Conservation (phyloP, 2,113 vertebrate species). For the Platichthys stellatus region DNA sequence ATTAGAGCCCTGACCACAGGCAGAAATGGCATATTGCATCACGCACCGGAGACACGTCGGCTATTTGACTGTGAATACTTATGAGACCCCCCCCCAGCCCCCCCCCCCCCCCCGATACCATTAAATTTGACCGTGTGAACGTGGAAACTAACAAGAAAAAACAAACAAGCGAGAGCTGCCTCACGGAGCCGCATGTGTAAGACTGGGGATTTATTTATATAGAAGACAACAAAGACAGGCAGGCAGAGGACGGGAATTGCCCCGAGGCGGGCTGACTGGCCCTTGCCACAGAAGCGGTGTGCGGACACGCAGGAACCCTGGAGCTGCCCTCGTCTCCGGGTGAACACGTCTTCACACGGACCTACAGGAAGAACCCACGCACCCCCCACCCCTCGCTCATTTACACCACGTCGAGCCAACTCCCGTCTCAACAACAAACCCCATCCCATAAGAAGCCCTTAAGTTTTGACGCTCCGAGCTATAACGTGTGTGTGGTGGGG, state of each 20-base stretch:
- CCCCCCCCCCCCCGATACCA: neutral
- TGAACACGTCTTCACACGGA: slow-evolving; percentile 84
- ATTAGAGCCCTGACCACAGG: slow-evolving; percentile 83
- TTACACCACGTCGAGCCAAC: slow-evolving; percentile 80
- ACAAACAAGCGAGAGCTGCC: slow-evolving; percentile 24
- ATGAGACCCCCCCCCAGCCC: neutral
- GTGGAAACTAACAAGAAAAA: slow-evolving; percentile 23
- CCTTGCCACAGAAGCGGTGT: slow-evolving; percentile 79
- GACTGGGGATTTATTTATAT: slow-evolving; percentile 40
- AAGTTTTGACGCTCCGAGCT: slow-evolving; percentile 67
- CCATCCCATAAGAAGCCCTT: slow-evolving; percentile 63
- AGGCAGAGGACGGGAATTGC: slow-evolving; percentile 77
- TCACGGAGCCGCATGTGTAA: slow-evolving; percentile 35
- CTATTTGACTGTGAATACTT: slow-evolving; percentile 31
- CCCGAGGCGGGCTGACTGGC: slow-evolving; percentile 84
- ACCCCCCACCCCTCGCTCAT: slow-evolving; percentile 72
- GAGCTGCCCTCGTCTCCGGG: slow-evolving; percentile 70
- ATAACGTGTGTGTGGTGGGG: slow-evolving; percentile 50
- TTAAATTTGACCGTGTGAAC: slow-evolving; percentile 1
- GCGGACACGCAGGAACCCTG: slow-evolving; percentile 65
- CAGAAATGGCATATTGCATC: slow-evolving; percentile 45
- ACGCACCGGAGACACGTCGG: slow-evolving; percentile 25
- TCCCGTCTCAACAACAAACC: slow-evolving; percentile 65
- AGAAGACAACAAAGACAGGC: slow-evolving; percentile 65
- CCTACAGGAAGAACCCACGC: slow-evolving; percentile 67